Evolutionary conservation across 2,113 vertebrate genomes (phyloP).

Genomic region (Eolophus roseicapilla): DNA sequence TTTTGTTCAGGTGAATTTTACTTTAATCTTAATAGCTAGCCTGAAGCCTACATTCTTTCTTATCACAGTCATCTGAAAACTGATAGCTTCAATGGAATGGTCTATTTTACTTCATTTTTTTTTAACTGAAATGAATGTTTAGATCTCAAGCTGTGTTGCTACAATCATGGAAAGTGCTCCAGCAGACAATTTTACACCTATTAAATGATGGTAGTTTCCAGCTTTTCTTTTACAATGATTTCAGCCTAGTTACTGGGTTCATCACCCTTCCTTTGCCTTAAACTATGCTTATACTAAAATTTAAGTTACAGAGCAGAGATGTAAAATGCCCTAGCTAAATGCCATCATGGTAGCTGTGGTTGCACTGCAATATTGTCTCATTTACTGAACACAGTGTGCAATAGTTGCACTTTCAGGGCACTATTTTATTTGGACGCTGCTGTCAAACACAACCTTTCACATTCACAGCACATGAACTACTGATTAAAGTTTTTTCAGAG

Average conservation of each 20-base stretch:
- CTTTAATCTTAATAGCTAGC: conserved; percentile 16
- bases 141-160: not conserved
- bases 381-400: not conserved
- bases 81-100: not conserved
- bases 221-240: not conserved
- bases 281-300: not conserved
- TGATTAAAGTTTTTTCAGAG: not conserved
- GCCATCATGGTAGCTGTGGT: not conserved
- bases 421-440: not conserved
- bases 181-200: not conserved
- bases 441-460: not conserved
- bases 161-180: not conserved
- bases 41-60: not conserved
- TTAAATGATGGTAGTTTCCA: not conserved
- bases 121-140: not conserved
- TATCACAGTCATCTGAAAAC: conserved; percentile 4
- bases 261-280: not conserved
- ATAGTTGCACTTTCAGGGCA: not conserved
- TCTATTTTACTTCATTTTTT: not conserved
- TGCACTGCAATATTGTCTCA: not conserved
- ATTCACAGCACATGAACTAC: not conserved
- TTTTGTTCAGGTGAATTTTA: conserved; percentile 10
- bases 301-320: not conserved
- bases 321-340: not conserved
- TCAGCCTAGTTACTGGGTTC: not conserved